A percentile compares a stretch with the other conserved stretches of the same genome.
These are phyloP conservation scores for Spea hammondii DNA, from an alignment of 2,797 vertebrate species.

Conservation along the genomic window DNA sequence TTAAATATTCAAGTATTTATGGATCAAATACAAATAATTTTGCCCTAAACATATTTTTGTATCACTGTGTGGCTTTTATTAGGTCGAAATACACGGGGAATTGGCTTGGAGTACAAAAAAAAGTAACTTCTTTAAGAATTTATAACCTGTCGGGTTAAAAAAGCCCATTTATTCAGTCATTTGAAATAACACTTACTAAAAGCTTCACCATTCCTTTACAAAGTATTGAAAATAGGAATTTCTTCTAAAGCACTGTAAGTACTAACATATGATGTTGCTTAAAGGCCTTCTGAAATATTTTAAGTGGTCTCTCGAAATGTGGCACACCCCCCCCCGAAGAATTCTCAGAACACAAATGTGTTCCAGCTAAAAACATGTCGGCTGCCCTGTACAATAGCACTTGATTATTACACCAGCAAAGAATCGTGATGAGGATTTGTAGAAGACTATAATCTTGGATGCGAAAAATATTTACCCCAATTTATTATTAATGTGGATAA, in stretches of 20 bases:
- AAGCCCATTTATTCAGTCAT: background rate
- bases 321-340: background rate
- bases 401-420: slow-evolving; percentile 3
- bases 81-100: background rate
- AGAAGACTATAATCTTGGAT: slow-evolving; percentile 1
- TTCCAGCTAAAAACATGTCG: background rate
- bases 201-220: background rate
- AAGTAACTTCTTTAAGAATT: background rate
- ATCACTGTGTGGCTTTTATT: background rate
- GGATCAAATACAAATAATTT: too few species aligned
- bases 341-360: background rate
- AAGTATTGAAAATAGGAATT: background rate
- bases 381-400: background rate
- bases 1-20: too few species aligned
- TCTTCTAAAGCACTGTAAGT: too few species aligned
- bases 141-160: background rate
- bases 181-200: background rate
- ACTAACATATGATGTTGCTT: too few species aligned
- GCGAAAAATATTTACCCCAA: background rate
- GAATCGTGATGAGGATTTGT: too few species aligned
- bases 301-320: background rate
- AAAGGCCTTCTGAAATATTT: too few species aligned
- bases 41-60: too few species aligned
- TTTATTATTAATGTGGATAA: slow-evolving; percentile 20
- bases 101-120: background rate